Conservation (phyloP, 2,113 vertebrate species). For the Coptodon bakossiorum region DNA sequence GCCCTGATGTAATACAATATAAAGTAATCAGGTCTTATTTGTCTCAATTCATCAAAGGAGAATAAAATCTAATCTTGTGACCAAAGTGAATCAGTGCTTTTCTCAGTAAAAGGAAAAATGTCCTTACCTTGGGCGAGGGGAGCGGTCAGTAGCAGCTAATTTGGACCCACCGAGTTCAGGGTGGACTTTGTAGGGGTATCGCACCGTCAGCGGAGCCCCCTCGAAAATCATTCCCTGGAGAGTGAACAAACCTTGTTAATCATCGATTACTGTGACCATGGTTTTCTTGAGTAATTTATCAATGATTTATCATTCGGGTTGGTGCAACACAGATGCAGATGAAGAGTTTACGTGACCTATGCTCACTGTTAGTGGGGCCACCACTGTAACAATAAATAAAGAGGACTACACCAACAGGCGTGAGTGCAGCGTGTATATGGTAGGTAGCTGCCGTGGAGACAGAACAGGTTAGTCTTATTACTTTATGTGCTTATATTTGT, state of each 20-base stretch:
- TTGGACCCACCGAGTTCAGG: slow-evolving; percentile 29
- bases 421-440: accelerated
- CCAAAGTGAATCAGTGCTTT: neutral
- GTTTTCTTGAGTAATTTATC: neutral
- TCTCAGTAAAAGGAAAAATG: neutral
- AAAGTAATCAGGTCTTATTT: accelerated
- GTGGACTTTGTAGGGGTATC: slow-evolving; percentile 46
- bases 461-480: neutral
- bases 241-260: neutral
- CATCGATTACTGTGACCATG: neutral
- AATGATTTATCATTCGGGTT: neutral
- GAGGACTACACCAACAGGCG: neutral
- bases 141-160: neutral
- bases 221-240: slow-evolving; percentile 54
- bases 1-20: neutral
- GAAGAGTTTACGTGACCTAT: neutral
- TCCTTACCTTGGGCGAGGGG: neutral
- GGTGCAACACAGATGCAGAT: neutral
- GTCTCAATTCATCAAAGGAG: neutral
- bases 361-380: neutral
- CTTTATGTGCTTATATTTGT: neutral
- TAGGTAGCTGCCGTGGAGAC: neutral
- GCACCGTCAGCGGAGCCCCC: slow-evolving; percentile 51
- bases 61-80: neutral
- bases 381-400: neutral